Evolutionary conservation across 2,113 vertebrate species (phyloP).

Genomic region (Sinosuthora webbiana): DNA sequence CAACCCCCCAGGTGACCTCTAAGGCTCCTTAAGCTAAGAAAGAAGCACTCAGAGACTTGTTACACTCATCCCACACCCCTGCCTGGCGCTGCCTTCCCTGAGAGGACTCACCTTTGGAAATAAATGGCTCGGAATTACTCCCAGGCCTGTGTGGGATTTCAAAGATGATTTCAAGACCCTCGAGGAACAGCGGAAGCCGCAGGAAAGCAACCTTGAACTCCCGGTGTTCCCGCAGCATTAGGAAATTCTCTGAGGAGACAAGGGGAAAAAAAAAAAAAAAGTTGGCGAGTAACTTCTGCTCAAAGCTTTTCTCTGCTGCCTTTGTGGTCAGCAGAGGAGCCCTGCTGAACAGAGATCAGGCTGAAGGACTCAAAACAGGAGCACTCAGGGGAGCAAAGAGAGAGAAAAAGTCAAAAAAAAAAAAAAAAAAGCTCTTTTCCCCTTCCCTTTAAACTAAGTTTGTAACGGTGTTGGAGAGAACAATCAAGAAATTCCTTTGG

Average conservation of each 20-base stretch:
- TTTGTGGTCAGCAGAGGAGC: slow-evolving; percentile 26
- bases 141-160: not conserved
- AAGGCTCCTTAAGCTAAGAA: not conserved
- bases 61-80: accelerated
- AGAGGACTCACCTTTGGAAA: not conserved
- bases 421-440: not conserved
- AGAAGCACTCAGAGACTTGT: not conserved
- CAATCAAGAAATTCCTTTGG: slow-evolving; percentile 28
- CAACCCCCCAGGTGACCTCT: not conserved
- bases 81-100: not conserved
- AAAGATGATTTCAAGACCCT: not conserved
- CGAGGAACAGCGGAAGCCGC: not conserved
- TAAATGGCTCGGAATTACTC: not conserved
- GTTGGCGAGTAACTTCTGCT: not conserved
- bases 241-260: not conserved
- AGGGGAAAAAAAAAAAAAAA: not conserved
- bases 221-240: not conserved
- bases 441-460: slow-evolving; percentile 39
- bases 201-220: not conserved
- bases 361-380: slow-evolving; percentile 18
- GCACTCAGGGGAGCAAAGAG: slow-evolving; percentile 4
- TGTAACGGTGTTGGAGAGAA: slow-evolving; percentile 21
- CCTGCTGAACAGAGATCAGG: slow-evolving; percentile 22
- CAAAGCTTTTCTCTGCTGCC: not conserved
- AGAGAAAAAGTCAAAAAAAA: not conserved